A percentile compares a stretch with the other conserved stretches of the same genome.
Conservation (phyloP, 2,797 vertebrate species). For the Threskiornis aethiopicus region DNA sequence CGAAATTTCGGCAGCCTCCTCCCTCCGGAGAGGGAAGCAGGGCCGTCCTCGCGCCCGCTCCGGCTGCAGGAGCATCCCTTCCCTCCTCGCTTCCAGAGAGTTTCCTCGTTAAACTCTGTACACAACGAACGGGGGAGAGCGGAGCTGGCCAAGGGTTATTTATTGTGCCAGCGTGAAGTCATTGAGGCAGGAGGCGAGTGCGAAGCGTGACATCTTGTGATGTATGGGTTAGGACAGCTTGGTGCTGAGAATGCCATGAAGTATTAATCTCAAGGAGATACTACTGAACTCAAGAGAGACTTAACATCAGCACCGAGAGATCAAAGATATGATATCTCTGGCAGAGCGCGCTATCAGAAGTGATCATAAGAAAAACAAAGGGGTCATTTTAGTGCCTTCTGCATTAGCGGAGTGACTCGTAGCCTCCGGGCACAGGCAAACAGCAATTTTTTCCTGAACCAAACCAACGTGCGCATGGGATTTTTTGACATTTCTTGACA, state of each 20-base stretch:
- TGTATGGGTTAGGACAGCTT: constrained; percentile 84
- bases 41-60: accelerated
- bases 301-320: constrained; percentile 69
- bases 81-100: background rate
- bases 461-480: background rate
- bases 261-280: constrained; percentile 81
- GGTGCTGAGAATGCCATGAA: constrained; percentile 76
- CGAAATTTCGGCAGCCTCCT: background rate
- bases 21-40: background rate
- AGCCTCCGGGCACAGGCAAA: constrained; percentile 32
- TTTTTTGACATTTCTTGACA: constrained; percentile 23
- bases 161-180: constrained; percentile 32
- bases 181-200: constrained; percentile 77
- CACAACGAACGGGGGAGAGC: background rate
- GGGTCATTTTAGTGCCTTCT: constrained; percentile 55
- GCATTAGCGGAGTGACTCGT: constrained; percentile 41
- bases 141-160: constrained; percentile 28
- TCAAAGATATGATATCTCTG: constrained; percentile 75
- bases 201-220: constrained; percentile 78
- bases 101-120: background rate
- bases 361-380: constrained; percentile 71
- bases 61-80: background rate
- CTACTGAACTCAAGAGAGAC: constrained; percentile 73
- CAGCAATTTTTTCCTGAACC: background rate
- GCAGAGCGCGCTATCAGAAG: constrained; percentile 57